Evolutionary conservation across 2,888 invertebrate species (phyloP).

Genomic region (Orthosia cruda): DNA sequence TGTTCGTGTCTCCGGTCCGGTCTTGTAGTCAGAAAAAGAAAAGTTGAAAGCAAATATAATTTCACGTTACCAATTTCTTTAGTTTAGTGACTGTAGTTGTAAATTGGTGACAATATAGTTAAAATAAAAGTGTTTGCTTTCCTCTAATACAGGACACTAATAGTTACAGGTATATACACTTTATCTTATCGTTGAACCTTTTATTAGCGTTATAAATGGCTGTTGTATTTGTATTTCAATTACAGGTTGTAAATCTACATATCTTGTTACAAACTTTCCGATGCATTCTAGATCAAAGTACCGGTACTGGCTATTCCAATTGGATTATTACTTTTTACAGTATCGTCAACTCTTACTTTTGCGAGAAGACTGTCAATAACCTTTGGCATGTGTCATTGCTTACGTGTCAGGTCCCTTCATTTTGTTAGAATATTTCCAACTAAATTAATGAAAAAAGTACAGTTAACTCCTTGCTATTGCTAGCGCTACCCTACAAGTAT

Average conservation of each 20-base stretch:
- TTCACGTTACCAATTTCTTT: slow-evolving; percentile 33
- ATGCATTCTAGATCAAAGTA: background rate
- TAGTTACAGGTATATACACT: slow-evolving; percentile 62
- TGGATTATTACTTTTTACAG: slow-evolving; percentile 25
- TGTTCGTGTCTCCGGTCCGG: slow-evolving; percentile 31
- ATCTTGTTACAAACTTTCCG: background rate
- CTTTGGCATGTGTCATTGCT: slow-evolving; percentile 92
- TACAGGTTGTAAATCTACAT: slow-evolving; percentile 22
- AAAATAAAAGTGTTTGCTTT: slow-evolving; percentile 26
- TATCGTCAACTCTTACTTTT: slow-evolving; percentile 65
- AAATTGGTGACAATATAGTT: slow-evolving; percentile 36
- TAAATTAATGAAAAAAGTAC: slow-evolving; percentile 54
- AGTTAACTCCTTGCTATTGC: slow-evolving; percentile 32
- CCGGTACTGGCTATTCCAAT: slow-evolving; percentile 16
- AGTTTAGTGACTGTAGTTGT: slow-evolving; percentile 34
- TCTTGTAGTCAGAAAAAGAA: slow-evolving; percentile 49
- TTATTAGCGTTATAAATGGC: slow-evolving; percentile 45
- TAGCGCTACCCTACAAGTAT: slow-evolving; percentile 16
- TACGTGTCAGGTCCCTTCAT: slow-evolving; percentile 89
- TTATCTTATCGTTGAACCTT: slow-evolving; percentile 47
- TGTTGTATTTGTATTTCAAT: slow-evolving; percentile 37
- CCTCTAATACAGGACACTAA: slow-evolving; percentile 19
- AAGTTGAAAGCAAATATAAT: slow-evolving; percentile 52
- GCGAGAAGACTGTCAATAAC: slow-evolving; percentile 89
- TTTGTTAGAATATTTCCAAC: slow-evolving; percentile 75